These are phyloP conservation scores for Rhinolophus sinicus DNA, from an alignment of 2,113 vertebrate genomes.

Conservation along the genomic window DNA sequence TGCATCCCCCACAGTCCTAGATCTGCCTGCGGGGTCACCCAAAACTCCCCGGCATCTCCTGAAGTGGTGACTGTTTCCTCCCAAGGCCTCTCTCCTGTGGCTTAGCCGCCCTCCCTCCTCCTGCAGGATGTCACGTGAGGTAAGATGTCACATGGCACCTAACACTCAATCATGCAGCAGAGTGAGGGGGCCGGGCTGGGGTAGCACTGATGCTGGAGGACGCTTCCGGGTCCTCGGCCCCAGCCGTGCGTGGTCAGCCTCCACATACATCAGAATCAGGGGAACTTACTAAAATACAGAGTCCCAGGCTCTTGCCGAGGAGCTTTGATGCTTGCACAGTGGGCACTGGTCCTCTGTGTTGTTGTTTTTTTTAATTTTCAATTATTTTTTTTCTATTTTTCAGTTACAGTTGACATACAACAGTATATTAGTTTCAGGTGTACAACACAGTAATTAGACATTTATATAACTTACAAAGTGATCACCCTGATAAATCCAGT, in stretches of 20 bases:
- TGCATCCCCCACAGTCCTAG: accelerated
- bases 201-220: neutral
- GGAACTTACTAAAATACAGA: neutral
- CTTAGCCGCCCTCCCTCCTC: neutral
- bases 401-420: too few species aligned
- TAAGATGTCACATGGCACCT: neutral
- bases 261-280: neutral
- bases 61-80: neutral
- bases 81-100: neutral
- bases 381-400: too few species aligned
- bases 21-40: neutral
- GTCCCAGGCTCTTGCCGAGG: neutral
- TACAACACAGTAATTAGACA: too few species aligned
- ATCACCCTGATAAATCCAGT: too few species aligned
- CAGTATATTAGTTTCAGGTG: too few species aligned
- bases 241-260: neutral
- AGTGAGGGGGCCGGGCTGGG: neutral
- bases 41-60: neutral
- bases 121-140: accelerated
- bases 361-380: neutral
- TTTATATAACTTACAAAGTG: too few species aligned
- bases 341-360: neutral
- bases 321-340: neutral
- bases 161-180: neutral
- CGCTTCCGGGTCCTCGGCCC: neutral